Evolutionary conservation across 2,113 vertebrate genomes (phyloP).

Genomic region (Geococcyx californianus): DNA sequence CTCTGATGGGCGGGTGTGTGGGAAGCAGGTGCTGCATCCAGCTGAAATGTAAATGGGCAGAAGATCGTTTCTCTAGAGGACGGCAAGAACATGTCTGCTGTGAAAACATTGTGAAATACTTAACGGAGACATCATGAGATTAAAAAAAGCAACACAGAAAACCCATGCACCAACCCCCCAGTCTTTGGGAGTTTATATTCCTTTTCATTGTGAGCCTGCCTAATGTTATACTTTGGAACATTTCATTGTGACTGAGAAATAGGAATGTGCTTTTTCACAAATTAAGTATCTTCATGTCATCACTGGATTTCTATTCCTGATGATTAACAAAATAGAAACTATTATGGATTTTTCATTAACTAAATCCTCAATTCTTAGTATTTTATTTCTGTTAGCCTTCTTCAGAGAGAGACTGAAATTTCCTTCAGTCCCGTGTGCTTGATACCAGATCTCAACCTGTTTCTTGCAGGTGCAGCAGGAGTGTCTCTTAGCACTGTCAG

Average conservation of each 20-base stretch:
- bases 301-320: background rate
- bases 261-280: background rate
- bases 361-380: background rate
- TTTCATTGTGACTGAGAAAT: background rate
- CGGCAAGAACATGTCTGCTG: background rate
- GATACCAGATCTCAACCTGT: background rate
- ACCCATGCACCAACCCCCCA: accelerated
- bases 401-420: background rate
- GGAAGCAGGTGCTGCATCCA: background rate
- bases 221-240: background rate
- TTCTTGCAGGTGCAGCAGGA: background rate
- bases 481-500: background rate
- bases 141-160: background rate
- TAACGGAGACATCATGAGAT: background rate
- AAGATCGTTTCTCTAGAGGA: background rate
- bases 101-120: background rate
- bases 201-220: background rate
- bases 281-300: background rate
- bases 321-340: background rate
- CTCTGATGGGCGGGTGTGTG: accelerated
- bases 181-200: background rate
- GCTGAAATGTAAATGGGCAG: background rate
- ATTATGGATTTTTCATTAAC: background rate
- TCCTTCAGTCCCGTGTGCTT: background rate
- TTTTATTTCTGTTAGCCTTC: background rate